Base-by-base conservation (phyloP, 2,113 vertebrate genomes). In the Rattus rattus region DNA sequence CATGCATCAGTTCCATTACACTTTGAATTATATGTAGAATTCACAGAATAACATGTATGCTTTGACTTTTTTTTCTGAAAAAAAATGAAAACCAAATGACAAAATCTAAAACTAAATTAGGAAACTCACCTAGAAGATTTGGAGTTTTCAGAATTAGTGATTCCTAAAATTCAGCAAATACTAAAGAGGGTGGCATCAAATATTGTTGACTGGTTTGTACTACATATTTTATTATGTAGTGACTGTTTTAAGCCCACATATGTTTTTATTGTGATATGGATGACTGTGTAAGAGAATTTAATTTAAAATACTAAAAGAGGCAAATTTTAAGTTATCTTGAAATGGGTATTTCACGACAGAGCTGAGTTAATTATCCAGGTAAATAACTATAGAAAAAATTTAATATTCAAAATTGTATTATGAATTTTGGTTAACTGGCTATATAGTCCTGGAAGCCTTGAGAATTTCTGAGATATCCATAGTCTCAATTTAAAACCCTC, bases 51-150 rank as follows among this genome's bases (percentile, higher is more conserved):
- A 36, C 0, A 39, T 73, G 26, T 61, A 3, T 85, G 9, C 14
- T 88, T 95, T 2, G 5, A n/a, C 85, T 88, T 92, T 92, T 90
- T 72, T n/a, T 36, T 5, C 13, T 28, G 11, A 67, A 33, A 13
- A 93, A 19, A 75, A 95, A 96, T 61, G 94, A 69, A n/a, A 96
- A 77, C 17, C 80, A 19, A 88, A 16, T 2, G 59, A 1, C 16
- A 69, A 91, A 91, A 95, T 70, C 13, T 76, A 72, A 91, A 92
- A 69, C 14, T 10, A 92, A 75, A 47, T 87, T 11, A 65, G 85
- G 16, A n/a, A 94, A 77, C 83, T 61, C 7, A 90, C 69, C 39
- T 10, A 72, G 17, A 77, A 75, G 2, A 93, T 47, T 76, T 65
- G 22, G 4, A 9, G 73, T 88, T 94, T 93, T 72, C 52, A 89